These are phyloP conservation scores for Periophthalmus magnuspinnatus DNA, from an alignment of 2,797 vertebrate genomes.

Conservation along the genomic window DNA sequence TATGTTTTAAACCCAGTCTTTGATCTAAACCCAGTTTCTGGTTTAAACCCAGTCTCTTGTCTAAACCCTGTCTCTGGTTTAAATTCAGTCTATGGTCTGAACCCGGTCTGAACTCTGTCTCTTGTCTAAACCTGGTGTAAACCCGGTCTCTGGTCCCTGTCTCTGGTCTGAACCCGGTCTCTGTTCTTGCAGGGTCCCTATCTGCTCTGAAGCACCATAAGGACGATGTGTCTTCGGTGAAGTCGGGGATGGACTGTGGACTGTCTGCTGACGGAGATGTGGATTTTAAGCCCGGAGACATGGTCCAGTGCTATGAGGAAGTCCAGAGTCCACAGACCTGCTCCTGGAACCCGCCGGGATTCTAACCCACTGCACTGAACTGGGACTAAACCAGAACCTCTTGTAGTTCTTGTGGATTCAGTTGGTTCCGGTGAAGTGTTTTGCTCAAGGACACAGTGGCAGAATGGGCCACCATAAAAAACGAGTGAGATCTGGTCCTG, in stretches of 20 bases:
- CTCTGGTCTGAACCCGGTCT: not conserved
- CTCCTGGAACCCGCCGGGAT: conserved; percentile 86
- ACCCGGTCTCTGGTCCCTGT: too few species aligned
- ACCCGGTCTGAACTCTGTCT: not conserved
- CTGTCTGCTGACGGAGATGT: conserved; percentile 78
- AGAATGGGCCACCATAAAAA: too few species aligned
- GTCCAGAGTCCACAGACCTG: conserved; percentile 72
- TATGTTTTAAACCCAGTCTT: too few species aligned
- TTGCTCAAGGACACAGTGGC: too few species aligned
- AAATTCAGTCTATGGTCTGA: not conserved
- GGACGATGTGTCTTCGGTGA: conserved; percentile 83
- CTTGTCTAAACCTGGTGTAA: not conserved
- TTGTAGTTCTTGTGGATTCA: too few species aligned
- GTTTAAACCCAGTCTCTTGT: not conserved
- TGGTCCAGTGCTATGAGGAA: conserved; percentile 85
- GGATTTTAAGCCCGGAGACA: conserved; percentile 83
- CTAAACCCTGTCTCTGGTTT: not conserved
- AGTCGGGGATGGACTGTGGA: conserved; percentile 90
- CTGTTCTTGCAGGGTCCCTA: conserved; percentile 76
- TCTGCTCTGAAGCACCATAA: conserved; percentile 88
- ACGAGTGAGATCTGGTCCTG: too few species aligned
- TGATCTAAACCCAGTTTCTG: not conserved
- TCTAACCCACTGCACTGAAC: not conserved
- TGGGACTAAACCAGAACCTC: too few species aligned
- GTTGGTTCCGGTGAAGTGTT: too few species aligned